Evolutionary conservation across 1,140 invertebrate species (phyloP), one percentile per base, ranked within the genome.

Genomic region (Araneus ventricosus): DNA sequence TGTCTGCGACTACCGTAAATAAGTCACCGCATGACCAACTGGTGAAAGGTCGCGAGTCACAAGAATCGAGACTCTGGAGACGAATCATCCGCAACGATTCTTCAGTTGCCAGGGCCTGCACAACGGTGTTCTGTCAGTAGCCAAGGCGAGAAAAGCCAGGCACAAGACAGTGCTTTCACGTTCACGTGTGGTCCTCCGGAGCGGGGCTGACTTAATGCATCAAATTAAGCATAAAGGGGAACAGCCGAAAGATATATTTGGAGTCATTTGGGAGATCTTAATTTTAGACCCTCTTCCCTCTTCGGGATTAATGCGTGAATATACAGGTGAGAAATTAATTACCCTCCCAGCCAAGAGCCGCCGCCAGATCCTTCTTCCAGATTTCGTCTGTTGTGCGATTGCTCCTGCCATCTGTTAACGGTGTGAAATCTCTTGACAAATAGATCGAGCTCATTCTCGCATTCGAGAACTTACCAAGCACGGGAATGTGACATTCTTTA

Each of bases 261-360:
- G 85, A 87, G 27, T 37, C 85, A 61, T 87, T 87, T 61, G 85
- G 52, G 57, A 63, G 59, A 87, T 61, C 85, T 87, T 87, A 87
- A 87, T 87, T 87, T 87, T 87, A 87, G 85, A 87, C 22, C 85
- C 85, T 34, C 39, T 37, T 63, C 85, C 85, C 59, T 37, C 85
- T 61, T 37, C 59, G 85, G 41, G 57, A 87, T 87, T 59, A 87
- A 87, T 87, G 80, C 39, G 80, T 82, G 80, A 30, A 82, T 75
- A 82, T 61, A 87, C 34, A 87, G 85, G 85, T 87, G 85, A 87
- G 85, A 61, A 87, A 87, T 87, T 87, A 87, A 87, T 87, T 87
- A 37, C 59, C 37, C 30, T 52, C 57, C 37, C 30, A 59, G 57
- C 27, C 85, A 27, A 82, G 80, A 3, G 30, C 41, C 41, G 82